Conservation (phyloP, 1,140 invertebrate genomes). For the Bombus affinis region DNA sequence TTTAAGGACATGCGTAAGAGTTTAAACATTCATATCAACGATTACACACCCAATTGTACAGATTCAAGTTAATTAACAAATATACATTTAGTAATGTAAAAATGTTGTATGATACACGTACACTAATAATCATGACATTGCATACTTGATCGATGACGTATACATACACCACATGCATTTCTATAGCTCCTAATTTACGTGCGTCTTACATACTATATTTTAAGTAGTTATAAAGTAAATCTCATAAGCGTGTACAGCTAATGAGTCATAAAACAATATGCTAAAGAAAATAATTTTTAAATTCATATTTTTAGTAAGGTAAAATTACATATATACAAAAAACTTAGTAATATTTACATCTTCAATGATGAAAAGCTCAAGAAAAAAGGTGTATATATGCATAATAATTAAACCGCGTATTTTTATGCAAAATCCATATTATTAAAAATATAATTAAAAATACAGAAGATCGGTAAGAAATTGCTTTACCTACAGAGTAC, state of each 20-base stretch:
- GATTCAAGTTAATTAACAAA: background rate
- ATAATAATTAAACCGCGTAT: background rate
- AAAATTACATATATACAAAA: background rate
- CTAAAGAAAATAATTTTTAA: background rate
- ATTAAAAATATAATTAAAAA: too few relatives aligned
- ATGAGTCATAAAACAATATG: background rate
- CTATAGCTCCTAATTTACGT: background rate
- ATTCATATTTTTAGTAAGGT: background rate
- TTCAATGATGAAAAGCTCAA: background rate
- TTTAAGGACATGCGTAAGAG: background rate
- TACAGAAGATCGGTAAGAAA: too few relatives aligned
- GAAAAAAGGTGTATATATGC: background rate
- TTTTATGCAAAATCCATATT: too few relatives aligned
- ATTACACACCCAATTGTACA: background rate
- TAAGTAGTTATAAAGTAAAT: background rate
- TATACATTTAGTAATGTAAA: background rate
- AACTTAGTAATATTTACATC: background rate
- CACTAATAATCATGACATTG: conserved; percentile 30
- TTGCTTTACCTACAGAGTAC: too few relatives aligned
- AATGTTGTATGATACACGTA: background rate
- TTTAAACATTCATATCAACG: background rate
- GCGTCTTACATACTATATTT: background rate
- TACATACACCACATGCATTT: background rate
- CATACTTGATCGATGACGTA: conserved; percentile 36
- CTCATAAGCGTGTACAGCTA: background rate